phyloP scores from a whole-genome alignment of 2,888 invertebrate genomes.

The Apoderus coryli region DNA sequence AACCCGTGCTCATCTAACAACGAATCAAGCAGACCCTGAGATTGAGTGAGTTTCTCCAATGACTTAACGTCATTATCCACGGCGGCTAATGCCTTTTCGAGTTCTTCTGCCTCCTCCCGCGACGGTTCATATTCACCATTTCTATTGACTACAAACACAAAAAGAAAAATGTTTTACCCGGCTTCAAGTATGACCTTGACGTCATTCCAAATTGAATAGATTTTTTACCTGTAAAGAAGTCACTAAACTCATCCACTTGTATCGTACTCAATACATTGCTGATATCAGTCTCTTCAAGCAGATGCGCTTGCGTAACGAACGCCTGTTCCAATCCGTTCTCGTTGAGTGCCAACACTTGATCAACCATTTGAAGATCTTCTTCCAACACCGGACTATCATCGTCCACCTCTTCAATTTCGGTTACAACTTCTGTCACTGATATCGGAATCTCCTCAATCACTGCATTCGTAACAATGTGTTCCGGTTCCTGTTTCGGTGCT shows the following conservation, averaged over 20 bases:
- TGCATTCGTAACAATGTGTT: constrained; percentile 15
- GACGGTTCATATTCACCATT: constrained; percentile 58
- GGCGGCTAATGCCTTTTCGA: constrained; percentile 71
- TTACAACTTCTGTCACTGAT: constrained; percentile 14
- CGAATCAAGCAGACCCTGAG: constrained; percentile 44
- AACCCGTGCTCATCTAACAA: constrained; percentile 44
- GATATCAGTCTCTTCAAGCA: constrained; percentile 54
- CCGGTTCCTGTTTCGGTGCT: too few species aligned
- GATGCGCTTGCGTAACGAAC: constrained; percentile 49
- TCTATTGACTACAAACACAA: constrained; percentile 39
- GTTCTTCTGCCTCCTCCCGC: constrained; percentile 73
- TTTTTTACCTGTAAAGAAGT: constrained; percentile 56
- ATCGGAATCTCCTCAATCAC: constrained; percentile 14
- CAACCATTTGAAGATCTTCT: constrained; percentile 39
- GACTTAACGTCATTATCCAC: constrained; percentile 61
- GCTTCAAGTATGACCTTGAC: too few species aligned
- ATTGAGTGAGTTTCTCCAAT: constrained; percentile 49
- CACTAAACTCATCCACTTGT: constrained; percentile 70
- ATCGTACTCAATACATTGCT: constrained; percentile 64
- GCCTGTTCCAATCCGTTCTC: constrained; percentile 47
- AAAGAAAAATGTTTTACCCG: too few species aligned
- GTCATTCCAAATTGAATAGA: too few species aligned
- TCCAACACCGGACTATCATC: constrained; percentile 25
- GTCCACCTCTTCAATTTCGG: constrained; percentile 18
- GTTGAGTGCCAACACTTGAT: constrained; percentile 39